Conservation (phyloP, 2,797 vertebrate genomes). For the Syncerus caffer region DNA sequence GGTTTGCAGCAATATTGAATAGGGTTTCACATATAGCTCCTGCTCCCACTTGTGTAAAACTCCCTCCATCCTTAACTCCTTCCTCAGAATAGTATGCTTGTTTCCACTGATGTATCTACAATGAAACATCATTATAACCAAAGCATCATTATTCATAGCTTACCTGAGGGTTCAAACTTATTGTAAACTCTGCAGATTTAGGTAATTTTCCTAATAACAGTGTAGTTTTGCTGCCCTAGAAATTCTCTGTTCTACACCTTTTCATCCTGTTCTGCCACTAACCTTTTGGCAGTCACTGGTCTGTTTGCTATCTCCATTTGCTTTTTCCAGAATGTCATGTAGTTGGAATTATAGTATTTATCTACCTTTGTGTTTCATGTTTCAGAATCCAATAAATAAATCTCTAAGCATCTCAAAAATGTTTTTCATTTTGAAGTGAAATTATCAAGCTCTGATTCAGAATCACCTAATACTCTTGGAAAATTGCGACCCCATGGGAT, state of each 20-base stretch:
- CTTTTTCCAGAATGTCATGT: background rate
- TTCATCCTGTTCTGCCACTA: background rate
- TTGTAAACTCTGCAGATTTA: background rate
- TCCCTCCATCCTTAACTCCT: too few relatives aligned
- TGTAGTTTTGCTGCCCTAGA: background rate
- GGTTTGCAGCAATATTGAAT: background rate
- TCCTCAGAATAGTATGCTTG: background rate
- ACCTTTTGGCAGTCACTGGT: background rate
- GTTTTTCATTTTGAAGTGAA: background rate
- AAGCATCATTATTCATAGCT: background rate
- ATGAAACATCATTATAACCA: background rate
- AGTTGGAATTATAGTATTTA: background rate
- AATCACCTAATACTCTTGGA: background rate
- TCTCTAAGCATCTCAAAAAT: background rate
- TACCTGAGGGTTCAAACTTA: background rate
- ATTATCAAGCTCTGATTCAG: background rate
- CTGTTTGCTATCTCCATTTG: background rate
- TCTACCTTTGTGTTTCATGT: background rate
- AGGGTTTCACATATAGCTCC: background rate
- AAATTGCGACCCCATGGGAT: fast-evolving
- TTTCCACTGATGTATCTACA: background rate
- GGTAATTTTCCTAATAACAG: too few relatives aligned
- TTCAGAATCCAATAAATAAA: background rate
- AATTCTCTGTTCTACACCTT: background rate
- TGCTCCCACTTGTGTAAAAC: background rate